Base-by-base conservation (phyloP, 2,797 vertebrate species). In the Megalops cyprinoides region DNA sequence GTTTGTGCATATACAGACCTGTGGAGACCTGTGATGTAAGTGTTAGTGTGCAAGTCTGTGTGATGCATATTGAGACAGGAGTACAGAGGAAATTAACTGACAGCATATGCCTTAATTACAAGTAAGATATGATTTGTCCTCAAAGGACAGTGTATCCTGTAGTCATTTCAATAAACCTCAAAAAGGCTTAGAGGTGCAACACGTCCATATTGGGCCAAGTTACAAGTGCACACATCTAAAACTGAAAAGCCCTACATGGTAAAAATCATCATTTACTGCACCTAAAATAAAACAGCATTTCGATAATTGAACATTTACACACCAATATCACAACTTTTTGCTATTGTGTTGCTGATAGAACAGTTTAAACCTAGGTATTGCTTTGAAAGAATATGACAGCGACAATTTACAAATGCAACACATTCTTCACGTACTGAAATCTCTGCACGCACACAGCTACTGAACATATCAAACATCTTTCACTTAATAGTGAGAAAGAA, bases 301-400 rank as follows among this genome's bases (percentile, higher is more conserved):
- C 4, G 10, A 48, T 48, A 48, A 48, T 48, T 48, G 4, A 48
- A 48, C 46, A 23, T 20, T 1, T 44, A 42, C 67, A 37, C 10
- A 79, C 69, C 44, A 56, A 53, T 20, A 53, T 56, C 15, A 14
- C 31, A 15, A n/a, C n/a, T n/a, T n/a, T n/a, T n/a, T 6, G 6
- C 20, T 34, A 25, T 37, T 60, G 37, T 23, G 31, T 49, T 73
- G 15, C 37, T 15, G 39, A 53, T 42, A 34, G 51, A 79, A 79
- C 78, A 79, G 78, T 46, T 73, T 42, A 79, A 71, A 67, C n/a
- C 78, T 56, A 71, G 8, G 48, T 79, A 73, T 79, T 79, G 78
- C 78, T 79, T 74, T 53, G 12, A 79, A 79, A 42, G 65, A 53
- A 71, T 71, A 71, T 42, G 6, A n/a, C 10, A 6, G 51, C 46